Conservation (phyloP, 2,888 invertebrate genomes). For the Dicranocentrus wangi region DNA sequence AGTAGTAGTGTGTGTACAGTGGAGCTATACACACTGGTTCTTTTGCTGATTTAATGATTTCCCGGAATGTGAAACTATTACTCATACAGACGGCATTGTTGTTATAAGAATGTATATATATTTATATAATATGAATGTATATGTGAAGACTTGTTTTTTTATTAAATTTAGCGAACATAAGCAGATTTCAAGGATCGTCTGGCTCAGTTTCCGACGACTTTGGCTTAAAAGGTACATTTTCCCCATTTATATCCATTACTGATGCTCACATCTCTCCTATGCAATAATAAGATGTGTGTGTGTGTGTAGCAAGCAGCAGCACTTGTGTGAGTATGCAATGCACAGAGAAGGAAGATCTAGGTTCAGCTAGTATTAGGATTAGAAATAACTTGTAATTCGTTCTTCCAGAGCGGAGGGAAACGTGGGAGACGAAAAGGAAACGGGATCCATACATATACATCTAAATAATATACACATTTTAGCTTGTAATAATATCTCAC, state of each 20-base stretch:
- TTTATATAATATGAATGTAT: slow-evolving; percentile 14
- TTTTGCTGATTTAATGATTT: background rate
- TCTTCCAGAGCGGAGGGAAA: background rate
- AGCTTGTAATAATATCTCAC: background rate
- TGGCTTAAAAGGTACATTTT: slow-evolving; percentile 71
- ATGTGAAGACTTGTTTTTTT: slow-evolving; percentile 43
- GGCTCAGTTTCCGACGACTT: slow-evolving; percentile 71
- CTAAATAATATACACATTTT: too few species aligned
- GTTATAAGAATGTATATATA: background rate
- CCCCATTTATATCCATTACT: slow-evolving; percentile 28
- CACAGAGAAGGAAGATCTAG: too few species aligned
- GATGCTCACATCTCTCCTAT: background rate
- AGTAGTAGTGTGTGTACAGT: slow-evolving; percentile 14
- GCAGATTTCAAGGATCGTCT: slow-evolving; percentile 69
- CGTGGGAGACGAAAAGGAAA: background rate
- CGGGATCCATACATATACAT: too few species aligned
- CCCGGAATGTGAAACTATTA: slow-evolving; percentile 10
- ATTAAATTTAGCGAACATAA: slow-evolving; percentile 66
- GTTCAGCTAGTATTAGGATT: too few species aligned
- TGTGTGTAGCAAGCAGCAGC: too few species aligned
- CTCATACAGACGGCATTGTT: background rate
- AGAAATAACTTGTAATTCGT: too few species aligned
- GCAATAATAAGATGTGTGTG: slow-evolving; percentile 4
- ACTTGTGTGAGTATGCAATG: slow-evolving; percentile 10
- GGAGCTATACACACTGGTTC: slow-evolving; percentile 1